Evolutionary conservation across 2,113 vertebrate genomes (phyloP), one percentile per base, ranked within the genome.

Genomic region (Archilochus colubris): DNA sequence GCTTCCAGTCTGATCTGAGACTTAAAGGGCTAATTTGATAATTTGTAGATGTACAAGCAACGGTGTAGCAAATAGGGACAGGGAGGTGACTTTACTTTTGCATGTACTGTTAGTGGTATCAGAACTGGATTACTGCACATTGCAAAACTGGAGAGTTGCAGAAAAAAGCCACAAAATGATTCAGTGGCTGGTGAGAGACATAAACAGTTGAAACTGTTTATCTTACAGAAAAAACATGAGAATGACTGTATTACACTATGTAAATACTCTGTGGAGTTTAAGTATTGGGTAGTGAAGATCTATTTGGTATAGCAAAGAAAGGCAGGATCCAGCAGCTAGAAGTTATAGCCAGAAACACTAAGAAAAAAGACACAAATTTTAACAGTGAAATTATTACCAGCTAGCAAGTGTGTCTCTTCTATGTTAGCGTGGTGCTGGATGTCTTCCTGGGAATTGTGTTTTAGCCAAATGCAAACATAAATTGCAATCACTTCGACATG

Each of bases 191-290:
- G 59, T 82, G n/a, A 94, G 84, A 93, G 81, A 87, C 54, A 84
- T 82, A 92, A 95, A 92, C 91, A 97, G 36, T 86, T 89, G 36
- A 57, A 46, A 89, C 50, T 92, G 88, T 94, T 95, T 94, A 94
- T 92, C 74, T 85, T 91, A 58, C 0, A 3, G 33, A 70, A 95
- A 94, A 89, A 90, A 73, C 17, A 33, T 19, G 58, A 69, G 72
- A 95, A 87, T 77, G 75, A 58, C 87, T 74, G 54, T 74, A 70
- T 90, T 80, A 58, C 51, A 38, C 79, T 86, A 28, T 91, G 55
- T 95, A 95, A 94, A 91, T 92, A 89, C 46, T 89, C 31, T 1
- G 2, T 67, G 75, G 78, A 85, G 33, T 89, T 87, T 72, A 78
- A 82, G 43, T 87, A 76, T 64, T 94, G 51, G 62, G 36, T 89